phyloP scores from a whole-genome alignment of 2,113 vertebrate species.

The Sardina pilchardus region DNA sequence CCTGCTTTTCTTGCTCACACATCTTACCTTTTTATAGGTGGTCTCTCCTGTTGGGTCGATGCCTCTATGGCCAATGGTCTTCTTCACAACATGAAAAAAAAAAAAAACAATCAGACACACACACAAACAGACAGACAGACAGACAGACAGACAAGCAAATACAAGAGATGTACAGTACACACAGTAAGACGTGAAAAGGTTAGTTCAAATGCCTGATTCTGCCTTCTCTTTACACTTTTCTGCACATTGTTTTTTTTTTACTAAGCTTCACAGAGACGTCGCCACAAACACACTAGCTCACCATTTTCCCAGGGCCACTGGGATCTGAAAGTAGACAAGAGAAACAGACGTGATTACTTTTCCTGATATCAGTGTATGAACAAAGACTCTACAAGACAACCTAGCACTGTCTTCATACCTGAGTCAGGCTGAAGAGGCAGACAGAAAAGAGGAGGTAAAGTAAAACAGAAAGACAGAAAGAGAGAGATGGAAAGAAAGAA shows the following conservation, averaged over 20 bases:
- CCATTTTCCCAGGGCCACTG: constrained; percentile 61
- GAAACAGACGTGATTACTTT: not conserved
- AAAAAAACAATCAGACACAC: not conserved
- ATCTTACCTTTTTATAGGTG: constrained; percentile 90
- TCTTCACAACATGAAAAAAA: constrained; percentile 60
- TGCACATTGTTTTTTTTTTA: not conserved
- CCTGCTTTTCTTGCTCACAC: not conserved
- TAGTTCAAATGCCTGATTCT: not conserved
- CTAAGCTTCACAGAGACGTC: not conserved
- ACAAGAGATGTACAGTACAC: constrained; percentile 48
- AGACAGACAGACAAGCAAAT: not conserved
- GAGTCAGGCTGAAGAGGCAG: not conserved
- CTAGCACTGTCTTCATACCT: not conserved
- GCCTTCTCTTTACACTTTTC: not conserved
- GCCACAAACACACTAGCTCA: constrained; percentile 47
- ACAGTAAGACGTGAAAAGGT: not conserved
- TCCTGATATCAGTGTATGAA: not conserved
- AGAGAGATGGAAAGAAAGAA: not conserved
- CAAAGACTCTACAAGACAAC: not conserved
- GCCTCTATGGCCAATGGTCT: constrained; percentile 87
- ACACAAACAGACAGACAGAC: not conserved
- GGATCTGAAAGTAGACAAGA: constrained; percentile 54
- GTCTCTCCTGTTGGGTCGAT: constrained; percentile 92
- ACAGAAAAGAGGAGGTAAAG: not conserved
- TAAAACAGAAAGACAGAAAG: not conserved